Conservation (phyloP, 2,888 invertebrate genomes). For the Macrophya alboannulata region DNA sequence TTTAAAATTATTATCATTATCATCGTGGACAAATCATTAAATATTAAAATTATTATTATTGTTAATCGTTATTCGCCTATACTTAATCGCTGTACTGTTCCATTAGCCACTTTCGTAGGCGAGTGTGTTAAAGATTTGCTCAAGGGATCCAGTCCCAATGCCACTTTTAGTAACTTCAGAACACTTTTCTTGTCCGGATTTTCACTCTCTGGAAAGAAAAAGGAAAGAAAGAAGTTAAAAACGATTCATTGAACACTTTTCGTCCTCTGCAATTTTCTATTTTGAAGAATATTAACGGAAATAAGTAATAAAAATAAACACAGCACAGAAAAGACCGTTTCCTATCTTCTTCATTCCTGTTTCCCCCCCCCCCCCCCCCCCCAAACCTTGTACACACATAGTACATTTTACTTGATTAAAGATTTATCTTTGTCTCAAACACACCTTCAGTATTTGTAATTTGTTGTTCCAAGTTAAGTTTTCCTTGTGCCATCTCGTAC, state of each 20-base stretch:
- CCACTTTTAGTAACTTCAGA: conserved; percentile 90
- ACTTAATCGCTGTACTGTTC: conserved; percentile 55
- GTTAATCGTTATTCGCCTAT: conserved; percentile 29
- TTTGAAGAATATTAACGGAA: too few relatives aligned
- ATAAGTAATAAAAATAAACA: too few relatives aligned
- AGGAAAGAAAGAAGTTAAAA: conserved; percentile 30
- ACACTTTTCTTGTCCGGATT: conserved; percentile 90
- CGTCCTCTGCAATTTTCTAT: background rate
- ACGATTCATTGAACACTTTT: conserved; percentile 39
- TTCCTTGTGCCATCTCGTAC: conserved; percentile 93
- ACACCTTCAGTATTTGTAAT: conserved; percentile 86
- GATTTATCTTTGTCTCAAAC: conserved; percentile 57
- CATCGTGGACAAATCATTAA: conserved; percentile 5
- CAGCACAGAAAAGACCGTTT: background rate
- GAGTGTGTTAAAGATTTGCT: conserved; percentile 69
- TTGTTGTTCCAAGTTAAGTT: conserved; percentile 94
- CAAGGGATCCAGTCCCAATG: conserved; percentile 85
- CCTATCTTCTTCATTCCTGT: too few relatives aligned
- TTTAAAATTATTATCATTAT: conserved; percentile 17
- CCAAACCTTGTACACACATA: too few relatives aligned
- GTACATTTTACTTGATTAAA: background rate
- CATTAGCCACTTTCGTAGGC: conserved; percentile 65
- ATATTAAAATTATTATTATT: conserved; percentile 17
- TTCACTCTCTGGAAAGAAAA: conserved; percentile 84
- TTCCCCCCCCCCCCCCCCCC: too few relatives aligned